These are phyloP conservation scores for Salvator merianae DNA, from an alignment of 2,113 vertebrate species.

Conservation along the genomic window DNA sequence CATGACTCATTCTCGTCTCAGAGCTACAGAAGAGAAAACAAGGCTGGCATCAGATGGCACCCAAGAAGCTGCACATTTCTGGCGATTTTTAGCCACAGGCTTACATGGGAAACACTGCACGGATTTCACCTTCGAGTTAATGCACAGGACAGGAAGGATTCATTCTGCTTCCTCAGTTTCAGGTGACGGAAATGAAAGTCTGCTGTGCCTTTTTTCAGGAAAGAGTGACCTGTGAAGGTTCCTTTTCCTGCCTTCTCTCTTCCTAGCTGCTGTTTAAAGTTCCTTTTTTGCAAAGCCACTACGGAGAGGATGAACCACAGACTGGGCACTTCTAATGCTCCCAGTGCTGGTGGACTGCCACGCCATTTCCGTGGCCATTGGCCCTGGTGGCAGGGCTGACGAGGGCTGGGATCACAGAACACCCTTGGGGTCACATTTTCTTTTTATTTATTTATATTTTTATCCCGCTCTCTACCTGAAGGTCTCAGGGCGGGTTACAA, in stretches of 20 bases:
- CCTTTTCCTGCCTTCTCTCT: too few species aligned
- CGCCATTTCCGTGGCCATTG: too few species aligned
- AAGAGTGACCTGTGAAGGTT: neutral
- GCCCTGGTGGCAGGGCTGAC: too few species aligned
- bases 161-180: neutral
- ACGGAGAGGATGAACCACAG: too few species aligned
- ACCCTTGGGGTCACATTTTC: too few species aligned
- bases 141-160: neutral
- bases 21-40: neutral
- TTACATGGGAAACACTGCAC: neutral
- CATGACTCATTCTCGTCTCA: neutral
- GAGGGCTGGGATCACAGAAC: too few species aligned
- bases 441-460: too few species aligned
- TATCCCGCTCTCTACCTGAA: too few species aligned
- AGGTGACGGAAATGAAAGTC: neutral
- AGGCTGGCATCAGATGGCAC: neutral
- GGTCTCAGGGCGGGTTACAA: too few species aligned
- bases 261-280: neutral
- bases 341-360: too few species aligned
- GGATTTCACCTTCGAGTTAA: neutral
- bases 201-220: neutral
- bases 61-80: conserved; percentile 3
- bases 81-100: neutral
- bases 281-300: neutral
- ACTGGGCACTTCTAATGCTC: too few species aligned